A percentile compares a stretch with the other conserved stretches of the same genome.
These are phyloP conservation scores for Trichechus manatus DNA, from an alignment of 2,113 vertebrate species.

Conservation along the genomic window DNA sequence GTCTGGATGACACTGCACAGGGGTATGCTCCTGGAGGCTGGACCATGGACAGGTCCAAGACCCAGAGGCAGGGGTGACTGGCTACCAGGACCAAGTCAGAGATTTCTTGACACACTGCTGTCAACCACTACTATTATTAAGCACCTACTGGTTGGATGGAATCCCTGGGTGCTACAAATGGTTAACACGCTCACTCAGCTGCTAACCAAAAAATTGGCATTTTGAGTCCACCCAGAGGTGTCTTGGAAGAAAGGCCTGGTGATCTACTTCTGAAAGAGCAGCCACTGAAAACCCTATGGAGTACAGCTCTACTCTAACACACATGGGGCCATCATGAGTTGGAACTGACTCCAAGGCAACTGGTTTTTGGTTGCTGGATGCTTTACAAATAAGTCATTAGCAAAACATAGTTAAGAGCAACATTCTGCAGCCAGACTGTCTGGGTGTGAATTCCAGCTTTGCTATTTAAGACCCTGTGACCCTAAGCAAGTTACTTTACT, in stretches of 20 bases:
- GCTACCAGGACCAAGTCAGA: background rate
- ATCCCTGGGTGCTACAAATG: background rate
- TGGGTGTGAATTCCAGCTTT: background rate
- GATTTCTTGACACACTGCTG: background rate
- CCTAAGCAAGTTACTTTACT: background rate
- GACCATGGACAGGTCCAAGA: background rate
- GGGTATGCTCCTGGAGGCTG: background rate
- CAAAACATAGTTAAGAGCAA: background rate
- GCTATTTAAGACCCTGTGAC: background rate
- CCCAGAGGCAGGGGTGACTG: background rate
- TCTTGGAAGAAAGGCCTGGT: background rate
- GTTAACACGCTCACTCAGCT: background rate
- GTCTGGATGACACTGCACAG: background rate
- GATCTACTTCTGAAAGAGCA: background rate
- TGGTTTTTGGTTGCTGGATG: background rate
- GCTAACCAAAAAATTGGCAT: background rate
- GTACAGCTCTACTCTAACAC: background rate
- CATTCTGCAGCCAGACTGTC: background rate
- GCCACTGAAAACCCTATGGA: background rate
- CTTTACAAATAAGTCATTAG: slow-evolving; percentile 37
- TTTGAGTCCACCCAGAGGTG: background rate
- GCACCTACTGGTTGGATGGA: background rate
- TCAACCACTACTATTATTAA: slow-evolving; percentile 7
- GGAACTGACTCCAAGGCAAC: background rate
- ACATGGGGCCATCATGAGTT: background rate